Conservation (phyloP, 2,797 vertebrate species). For the Helarctos malayanus region DNA sequence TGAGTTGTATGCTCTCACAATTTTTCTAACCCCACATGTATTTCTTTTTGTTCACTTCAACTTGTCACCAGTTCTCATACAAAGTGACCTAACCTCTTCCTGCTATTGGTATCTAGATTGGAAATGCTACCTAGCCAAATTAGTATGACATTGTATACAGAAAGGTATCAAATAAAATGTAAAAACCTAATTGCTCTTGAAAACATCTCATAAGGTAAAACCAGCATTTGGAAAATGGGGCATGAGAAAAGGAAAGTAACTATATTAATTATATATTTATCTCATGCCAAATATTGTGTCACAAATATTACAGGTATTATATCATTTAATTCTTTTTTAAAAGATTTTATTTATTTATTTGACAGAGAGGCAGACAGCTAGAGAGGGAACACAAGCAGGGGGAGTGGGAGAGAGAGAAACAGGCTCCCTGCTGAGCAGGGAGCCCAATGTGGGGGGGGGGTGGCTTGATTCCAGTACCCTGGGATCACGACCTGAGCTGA, state of each 20-base stretch:
- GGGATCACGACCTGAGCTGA: not conserved
- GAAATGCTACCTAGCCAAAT: not conserved
- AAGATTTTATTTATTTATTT: not conserved
- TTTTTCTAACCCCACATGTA: not conserved
- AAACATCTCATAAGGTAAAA: not conserved
- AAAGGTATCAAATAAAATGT: not conserved
- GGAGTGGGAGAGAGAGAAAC: not conserved
- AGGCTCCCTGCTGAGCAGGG: not conserved
- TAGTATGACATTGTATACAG: not conserved
- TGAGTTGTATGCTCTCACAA: not conserved
- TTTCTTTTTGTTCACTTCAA: not conserved
- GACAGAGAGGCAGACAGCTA: not conserved
- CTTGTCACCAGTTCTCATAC: not conserved
- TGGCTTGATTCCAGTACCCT: no score
- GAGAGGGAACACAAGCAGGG: not conserved
- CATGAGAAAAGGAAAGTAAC: not conserved
- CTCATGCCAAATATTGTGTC: not conserved
- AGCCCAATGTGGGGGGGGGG: no score
- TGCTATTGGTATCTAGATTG: not conserved
- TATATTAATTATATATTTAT: not conserved
- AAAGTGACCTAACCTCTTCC: not conserved
- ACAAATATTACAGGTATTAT: not conserved
- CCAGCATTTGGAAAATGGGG: not conserved
- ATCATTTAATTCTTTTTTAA: not conserved
- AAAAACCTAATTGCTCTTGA: not conserved